These are phyloP conservation scores for Eurystomus gularis DNA, from an alignment of 2,113 vertebrate genomes.

Conservation along the genomic window DNA sequence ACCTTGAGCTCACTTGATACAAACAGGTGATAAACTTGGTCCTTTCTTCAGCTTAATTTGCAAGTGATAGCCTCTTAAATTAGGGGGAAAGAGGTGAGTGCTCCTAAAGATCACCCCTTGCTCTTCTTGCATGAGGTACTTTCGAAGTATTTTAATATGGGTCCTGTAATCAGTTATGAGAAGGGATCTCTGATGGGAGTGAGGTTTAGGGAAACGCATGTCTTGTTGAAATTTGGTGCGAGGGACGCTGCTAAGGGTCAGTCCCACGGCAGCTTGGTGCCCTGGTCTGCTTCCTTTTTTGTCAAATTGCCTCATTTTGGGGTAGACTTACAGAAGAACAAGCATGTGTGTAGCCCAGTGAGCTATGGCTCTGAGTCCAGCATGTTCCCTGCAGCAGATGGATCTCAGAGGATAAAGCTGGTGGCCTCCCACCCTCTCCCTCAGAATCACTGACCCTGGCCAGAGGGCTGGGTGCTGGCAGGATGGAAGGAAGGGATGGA, in stretches of 20 bases:
- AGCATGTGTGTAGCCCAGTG: rapidly evolving
- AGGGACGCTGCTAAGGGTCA: background rate
- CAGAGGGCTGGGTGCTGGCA: background rate
- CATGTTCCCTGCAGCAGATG: background rate
- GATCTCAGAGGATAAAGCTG: background rate
- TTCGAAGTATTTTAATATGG: background rate
- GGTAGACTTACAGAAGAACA: background rate
- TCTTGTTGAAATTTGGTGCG: background rate
- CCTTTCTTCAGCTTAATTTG: background rate
- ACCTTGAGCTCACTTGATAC: background rate
- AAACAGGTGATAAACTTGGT: background rate
- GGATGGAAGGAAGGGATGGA: background rate
- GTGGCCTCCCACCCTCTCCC: background rate
- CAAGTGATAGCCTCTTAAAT: background rate
- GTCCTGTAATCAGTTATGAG: background rate
- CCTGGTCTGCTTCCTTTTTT: background rate
- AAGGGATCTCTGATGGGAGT: background rate
- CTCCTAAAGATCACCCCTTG: background rate
- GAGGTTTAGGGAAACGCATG: background rate
- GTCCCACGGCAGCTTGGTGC: background rate
- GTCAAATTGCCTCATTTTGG: background rate
- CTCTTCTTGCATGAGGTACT: background rate
- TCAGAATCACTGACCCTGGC: too few species aligned
- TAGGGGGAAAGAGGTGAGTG: background rate
- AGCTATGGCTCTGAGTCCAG: background rate